phyloP scores from a whole-genome alignment of 2,113 vertebrate genomes.

The Halichoeres trimaculatus region DNA sequence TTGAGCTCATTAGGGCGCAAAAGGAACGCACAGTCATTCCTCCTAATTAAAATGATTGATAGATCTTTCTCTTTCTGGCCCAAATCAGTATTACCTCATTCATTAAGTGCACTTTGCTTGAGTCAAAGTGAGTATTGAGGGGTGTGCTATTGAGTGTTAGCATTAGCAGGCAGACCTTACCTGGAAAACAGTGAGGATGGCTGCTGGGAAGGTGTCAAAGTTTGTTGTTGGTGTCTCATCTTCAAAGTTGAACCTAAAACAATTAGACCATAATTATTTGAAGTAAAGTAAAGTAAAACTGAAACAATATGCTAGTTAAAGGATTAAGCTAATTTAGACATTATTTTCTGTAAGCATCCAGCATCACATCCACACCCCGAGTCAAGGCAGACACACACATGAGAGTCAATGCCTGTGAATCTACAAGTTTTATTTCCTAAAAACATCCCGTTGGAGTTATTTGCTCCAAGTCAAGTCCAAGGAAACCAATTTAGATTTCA shows the following conservation, averaged over 20 bases:
- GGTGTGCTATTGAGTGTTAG: background rate
- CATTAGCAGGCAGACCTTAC: constrained; percentile 66
- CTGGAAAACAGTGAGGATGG: constrained; percentile 98
- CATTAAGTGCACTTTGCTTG: constrained; percentile 3
- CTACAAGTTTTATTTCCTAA: too few species aligned
- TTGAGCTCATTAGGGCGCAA: constrained; percentile 39
- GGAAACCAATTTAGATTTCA: too few species aligned
- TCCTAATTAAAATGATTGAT: constrained; percentile 59
- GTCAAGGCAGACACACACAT: too few species aligned
- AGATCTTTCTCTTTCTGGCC: constrained; percentile 23
- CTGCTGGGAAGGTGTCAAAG: constrained; percentile 96
- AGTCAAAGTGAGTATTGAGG: background rate
- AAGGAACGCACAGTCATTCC: constrained; percentile 41
- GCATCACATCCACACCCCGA: too few species aligned
- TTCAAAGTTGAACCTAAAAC: constrained; percentile 93
- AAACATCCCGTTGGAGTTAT: too few species aligned
- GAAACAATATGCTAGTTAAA: background rate
- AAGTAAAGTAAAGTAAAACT: background rate
- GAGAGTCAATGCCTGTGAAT: too few species aligned
- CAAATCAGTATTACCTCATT: constrained; percentile 24
- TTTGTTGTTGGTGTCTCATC: constrained; percentile 95
- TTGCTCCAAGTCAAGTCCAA: too few species aligned
- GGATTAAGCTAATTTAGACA: too few species aligned
- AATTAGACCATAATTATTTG: constrained; percentile 15
- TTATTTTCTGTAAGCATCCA: too few species aligned